phyloP scores from a whole-genome alignment of 37 sponge, comb jelly and placozoan genomes.

The Theonella swinhoei region DNA sequence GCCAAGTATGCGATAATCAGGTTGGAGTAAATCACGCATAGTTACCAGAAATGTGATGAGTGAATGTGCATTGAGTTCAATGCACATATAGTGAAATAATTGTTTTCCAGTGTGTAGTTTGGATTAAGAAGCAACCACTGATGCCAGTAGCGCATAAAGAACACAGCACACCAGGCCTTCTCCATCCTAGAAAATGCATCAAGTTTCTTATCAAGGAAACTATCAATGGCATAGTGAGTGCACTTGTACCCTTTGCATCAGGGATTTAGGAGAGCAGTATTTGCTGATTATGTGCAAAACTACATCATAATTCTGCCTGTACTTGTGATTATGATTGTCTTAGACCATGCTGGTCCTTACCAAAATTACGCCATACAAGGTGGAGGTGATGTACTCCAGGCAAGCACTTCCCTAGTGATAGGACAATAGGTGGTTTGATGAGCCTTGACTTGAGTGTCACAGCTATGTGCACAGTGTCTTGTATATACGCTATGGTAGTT shows the following conservation, averaged over 20 bases:
- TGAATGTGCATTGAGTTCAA: conserved; percentile 66
- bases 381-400: conserved; percentile 53
- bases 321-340: conserved; percentile 35
- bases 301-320: conserved; percentile 61
- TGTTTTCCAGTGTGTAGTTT: conserved; percentile 34
- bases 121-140: conserved; percentile 35
- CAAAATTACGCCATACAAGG: conserved; percentile 15
- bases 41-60: conserved; percentile 21
- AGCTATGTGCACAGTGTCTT: conserved; percentile 58
- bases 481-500: conserved; percentile 48
- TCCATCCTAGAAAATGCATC: conserved; percentile 25
- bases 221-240: conserved; percentile 43
- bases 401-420: conserved; percentile 45
- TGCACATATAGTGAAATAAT: conserved; percentile 51
- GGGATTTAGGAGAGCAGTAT: conserved; percentile 27
- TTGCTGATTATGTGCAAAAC: conserved; percentile 6
- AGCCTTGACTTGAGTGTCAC: conserved; percentile 48
- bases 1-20: conserved; percentile 46
- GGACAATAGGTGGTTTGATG: conserved; percentile 37
- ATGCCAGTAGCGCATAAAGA: conserved; percentile 51
- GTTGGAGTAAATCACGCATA: background rate
- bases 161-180: conserved; percentile 45
- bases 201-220: conserved; percentile 46
- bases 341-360: conserved; percentile 50
- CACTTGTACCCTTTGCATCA: conserved; percentile 46